A percentile compares a stretch with the other conserved stretches of the same genome.
Conservation (phyloP, 2,113 vertebrate species). For the Anguilla rostrata region DNA sequence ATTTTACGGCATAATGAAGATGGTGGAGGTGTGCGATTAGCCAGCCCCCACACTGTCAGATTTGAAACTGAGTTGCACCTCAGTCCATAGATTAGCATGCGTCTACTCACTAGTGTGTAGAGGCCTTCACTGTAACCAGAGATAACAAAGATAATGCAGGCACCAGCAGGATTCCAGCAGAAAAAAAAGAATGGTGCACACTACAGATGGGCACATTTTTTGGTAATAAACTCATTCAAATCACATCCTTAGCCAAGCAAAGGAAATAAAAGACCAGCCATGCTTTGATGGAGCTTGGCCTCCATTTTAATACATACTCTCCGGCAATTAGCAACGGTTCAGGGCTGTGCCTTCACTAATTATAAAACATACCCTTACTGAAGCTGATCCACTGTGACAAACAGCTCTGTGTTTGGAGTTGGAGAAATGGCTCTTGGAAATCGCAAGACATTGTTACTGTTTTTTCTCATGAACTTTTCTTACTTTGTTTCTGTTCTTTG, state of each 20-base stretch:
- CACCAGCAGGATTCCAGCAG: not conserved
- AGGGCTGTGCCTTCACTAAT: not conserved
- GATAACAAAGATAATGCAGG: not conserved
- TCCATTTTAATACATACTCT: constrained; percentile 4
- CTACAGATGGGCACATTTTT: not conserved
- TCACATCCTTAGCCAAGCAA: too few species aligned
- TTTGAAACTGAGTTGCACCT: constrained; percentile 31
- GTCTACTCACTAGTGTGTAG: constrained; percentile 2
- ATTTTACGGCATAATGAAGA: constrained; percentile 23
- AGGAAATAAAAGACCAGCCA: not conserved
- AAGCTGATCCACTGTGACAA: constrained; percentile 2
- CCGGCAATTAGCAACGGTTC: not conserved
- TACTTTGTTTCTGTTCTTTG: not conserved
- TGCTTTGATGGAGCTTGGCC: not conserved
- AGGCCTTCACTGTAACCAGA: constrained; percentile 7
- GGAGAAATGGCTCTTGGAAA: not conserved
- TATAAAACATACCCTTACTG: not conserved
- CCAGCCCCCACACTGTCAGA: constrained; percentile 29
- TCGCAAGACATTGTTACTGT: not conserved
- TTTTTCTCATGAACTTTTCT: not conserved
- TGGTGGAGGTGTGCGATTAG: not conserved
- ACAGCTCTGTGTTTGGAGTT: not conserved
- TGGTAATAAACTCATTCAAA: not conserved
- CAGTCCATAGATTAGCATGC: constrained; percentile 4
- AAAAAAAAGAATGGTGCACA: not conserved